Evolutionary conservation across 2,113 vertebrate genomes (phyloP), one percentile per base, ranked within the genome.

Genomic region (Ophiodon elongatus): DNA sequence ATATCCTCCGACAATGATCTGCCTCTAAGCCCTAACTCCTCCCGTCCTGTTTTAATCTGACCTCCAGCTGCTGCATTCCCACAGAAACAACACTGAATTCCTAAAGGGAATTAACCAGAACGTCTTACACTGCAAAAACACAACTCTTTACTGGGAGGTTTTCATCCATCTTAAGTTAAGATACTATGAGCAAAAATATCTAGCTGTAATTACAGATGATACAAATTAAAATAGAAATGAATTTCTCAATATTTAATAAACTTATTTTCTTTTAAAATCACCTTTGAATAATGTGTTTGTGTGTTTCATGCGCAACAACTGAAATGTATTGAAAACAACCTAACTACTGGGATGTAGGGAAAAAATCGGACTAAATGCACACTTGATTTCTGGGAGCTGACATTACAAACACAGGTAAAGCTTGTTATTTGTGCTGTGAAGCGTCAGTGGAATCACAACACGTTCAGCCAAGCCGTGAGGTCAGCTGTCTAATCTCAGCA

Each of bases 1-100:
- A 93, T 93, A 93, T 72, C 68, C 83, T 52, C 79, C 15, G 14
- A 50, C 70, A 41, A 85, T 92, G 87, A 94, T 91, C 93, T 92
- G 50, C 37, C 69, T n/a, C 62, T 92, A 93, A 93, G 87, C 90
- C 73, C 5, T 85, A 87, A 87, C 27, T 59, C 62, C 64, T 71
- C 73, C 54, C 67, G 47, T 85, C 70, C 60, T 82, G 56, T 79
- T 86, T 89, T 93, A 93, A 92, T 92, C 91, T 91, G 90, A 92
- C 82, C 84, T 85, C 72, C 85, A 80, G 80, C 87, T 89, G 85
- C 76, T 84, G 65, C 39, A 2, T 35, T 81, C 33, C 85, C 47
- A 74, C 57, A 78, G 50, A 82, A 63, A 52, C 43, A 57, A 21
- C 21, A 25, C 62, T 25, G 43, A 41, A 60, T 65, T 54, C 83